Evolutionary conservation across 2,797 vertebrate genomes (phyloP).

Genomic region (Sarcophilus harrisii): DNA sequence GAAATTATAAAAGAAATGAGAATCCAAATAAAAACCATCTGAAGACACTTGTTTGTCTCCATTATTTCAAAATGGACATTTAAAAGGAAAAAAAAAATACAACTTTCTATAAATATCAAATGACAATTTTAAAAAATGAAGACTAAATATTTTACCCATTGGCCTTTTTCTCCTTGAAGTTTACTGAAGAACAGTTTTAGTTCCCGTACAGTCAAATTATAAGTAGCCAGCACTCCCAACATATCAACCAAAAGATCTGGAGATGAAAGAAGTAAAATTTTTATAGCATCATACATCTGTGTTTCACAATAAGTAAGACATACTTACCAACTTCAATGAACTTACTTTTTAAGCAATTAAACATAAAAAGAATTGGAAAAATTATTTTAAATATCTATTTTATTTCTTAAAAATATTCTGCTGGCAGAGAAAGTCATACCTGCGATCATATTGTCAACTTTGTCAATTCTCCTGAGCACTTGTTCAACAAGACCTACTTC

Average conservation of each 20-base stretch:
- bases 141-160: slow-evolving; percentile 90
- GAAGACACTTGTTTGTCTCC: not conserved
- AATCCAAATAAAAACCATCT: not conserved
- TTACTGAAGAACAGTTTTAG: slow-evolving; percentile 99
- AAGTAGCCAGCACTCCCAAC: slow-evolving; percentile 97
- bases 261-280: slow-evolving; percentile 71
- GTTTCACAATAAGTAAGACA: slow-evolving; percentile 43
- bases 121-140: not conserved
- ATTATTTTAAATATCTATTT: slow-evolving; percentile 22
- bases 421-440: slow-evolving; percentile 84
- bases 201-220: slow-evolving; percentile 97
- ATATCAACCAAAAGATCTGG: slow-evolving; percentile 98
- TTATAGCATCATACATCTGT: slow-evolving; percentile 24
- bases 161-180: slow-evolving; percentile 95
- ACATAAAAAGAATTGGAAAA: slow-evolving; percentile 20
- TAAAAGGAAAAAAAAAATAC: not conserved
- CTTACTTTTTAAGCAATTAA: not conserved
- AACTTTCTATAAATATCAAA: slow-evolving; percentile 42
- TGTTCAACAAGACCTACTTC: slow-evolving; percentile 94
- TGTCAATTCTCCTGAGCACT: slow-evolving; percentile 92
- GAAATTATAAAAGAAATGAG: not conserved
- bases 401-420: slow-evolving; percentile 7
- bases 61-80: not conserved
- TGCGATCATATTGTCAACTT: slow-evolving; percentile 95
- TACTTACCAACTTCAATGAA: not conserved